Conservation (phyloP, 2,797 vertebrate species). For the Scolopax bukidnonensis region DNA sequence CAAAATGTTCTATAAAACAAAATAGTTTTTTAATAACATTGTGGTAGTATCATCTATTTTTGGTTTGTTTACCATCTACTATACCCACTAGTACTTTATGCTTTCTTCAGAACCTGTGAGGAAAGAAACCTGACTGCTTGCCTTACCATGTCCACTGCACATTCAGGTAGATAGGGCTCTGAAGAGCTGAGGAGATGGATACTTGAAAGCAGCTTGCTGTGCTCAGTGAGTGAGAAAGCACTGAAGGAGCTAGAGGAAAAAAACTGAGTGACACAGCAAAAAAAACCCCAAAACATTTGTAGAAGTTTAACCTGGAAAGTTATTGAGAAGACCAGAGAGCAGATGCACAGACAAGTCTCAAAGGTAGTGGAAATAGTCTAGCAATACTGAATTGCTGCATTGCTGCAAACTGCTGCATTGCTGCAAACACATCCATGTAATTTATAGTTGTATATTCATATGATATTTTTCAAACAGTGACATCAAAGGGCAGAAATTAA, state of each 20-base stretch:
- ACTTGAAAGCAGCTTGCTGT: neutral
- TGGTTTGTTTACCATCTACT: neutral
- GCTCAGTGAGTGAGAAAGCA: neutral
- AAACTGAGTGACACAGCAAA: neutral
- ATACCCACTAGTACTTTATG: neutral
- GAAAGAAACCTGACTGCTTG: neutral
- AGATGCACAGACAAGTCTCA: neutral
- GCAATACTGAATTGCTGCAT: neutral
- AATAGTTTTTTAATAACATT: neutral
- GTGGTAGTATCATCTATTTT: neutral
- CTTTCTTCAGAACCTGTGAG: neutral
- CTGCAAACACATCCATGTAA: neutral
- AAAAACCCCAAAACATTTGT: neutral
- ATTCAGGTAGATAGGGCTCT: neutral
- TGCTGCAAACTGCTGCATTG: neutral
- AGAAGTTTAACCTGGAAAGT: neutral
- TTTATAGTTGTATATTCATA: neutral
- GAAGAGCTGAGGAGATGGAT: neutral
- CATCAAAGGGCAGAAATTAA: neutral
- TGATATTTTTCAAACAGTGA: neutral
- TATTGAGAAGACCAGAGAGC: neutral
- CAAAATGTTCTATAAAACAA: no score
- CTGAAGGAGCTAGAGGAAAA: neutral
- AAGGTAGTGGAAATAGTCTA: neutral
- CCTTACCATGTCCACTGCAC: neutral